Evolutionary conservation across 2,113 vertebrate species (phyloP).

Genomic region (Mellivora capensis): DNA sequence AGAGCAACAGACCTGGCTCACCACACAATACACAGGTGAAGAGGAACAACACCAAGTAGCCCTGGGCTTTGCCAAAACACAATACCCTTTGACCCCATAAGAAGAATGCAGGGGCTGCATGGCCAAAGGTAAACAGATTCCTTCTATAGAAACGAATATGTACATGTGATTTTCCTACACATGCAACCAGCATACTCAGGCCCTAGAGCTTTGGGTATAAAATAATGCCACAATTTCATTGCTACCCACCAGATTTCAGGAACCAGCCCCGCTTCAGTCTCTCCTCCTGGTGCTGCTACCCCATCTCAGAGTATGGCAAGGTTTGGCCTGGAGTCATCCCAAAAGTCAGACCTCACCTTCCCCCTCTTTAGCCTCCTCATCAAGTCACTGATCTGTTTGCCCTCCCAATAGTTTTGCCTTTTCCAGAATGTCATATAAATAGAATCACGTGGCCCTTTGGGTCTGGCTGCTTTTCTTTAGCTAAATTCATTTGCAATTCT

Average conservation of each 20-base stretch:
- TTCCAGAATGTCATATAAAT: neutral
- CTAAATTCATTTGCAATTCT: neutral
- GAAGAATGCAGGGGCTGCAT: neutral
- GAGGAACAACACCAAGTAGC: neutral
- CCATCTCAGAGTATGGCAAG: neutral
- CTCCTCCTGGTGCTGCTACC: neutral
- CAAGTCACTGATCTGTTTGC: neutral
- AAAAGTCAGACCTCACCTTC: neutral
- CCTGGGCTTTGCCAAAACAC: neutral
- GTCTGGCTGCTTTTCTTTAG: neutral
- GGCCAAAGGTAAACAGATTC: neutral
- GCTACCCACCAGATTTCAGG: neutral
- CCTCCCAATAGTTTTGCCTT: neutral
- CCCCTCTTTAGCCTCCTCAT: neutral
- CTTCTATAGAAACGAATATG: neutral
- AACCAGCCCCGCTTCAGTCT: neutral
- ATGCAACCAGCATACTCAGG: accelerated
- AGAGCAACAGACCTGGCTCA: neutral
- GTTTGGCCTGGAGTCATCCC: too few species aligned
- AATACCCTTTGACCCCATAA: neutral
- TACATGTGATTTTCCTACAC: neutral
- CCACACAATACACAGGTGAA: neutral
- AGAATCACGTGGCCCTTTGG: neutral
- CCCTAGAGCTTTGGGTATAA: neutral
- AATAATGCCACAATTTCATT: neutral